These are phyloP conservation scores for Tigriopus californicus DNA, from an alignment of 2,888 invertebrate genomes.

Conservation along the genomic window DNA sequence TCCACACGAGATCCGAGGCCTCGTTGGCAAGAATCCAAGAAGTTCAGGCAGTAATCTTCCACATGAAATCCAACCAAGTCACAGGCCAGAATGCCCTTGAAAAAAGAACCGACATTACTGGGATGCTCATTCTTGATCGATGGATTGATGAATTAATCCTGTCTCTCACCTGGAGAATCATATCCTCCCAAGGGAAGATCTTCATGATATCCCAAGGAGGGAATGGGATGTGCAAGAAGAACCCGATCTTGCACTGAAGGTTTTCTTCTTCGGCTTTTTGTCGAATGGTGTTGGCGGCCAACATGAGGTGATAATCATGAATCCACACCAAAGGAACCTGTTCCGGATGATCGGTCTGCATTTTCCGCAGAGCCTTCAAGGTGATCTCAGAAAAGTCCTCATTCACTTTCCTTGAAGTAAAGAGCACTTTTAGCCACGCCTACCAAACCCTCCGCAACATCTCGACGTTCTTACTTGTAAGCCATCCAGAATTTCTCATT, in stretches of 20 bases:
- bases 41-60: constrained; percentile 30
- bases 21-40: constrained; percentile 29
- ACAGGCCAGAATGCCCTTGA: constrained; percentile 23
- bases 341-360: constrained; percentile 23
- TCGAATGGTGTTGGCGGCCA: constrained; percentile 32
- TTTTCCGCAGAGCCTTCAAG: constrained; percentile 25
- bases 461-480: neutral
- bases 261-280: constrained; percentile 27
- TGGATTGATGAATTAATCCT: neutral
- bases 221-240: constrained; percentile 36
- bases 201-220: constrained; percentile 33
- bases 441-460: neutral
- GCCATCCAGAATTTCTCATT: constrained; percentile 27
- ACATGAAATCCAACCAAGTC: constrained; percentile 33
- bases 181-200: constrained; percentile 31
- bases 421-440: neutral
- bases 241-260: constrained; percentile 29
- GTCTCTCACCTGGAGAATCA: constrained; percentile 29
- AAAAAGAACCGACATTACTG: neutral
- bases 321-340: constrained; percentile 33
- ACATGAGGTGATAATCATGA: constrained; percentile 35
- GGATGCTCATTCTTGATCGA: neutral
- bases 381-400: constrained; percentile 27
- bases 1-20: constrained; percentile 29
- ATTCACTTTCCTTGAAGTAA: constrained; percentile 24